A percentile compares a stretch with the other conserved stretches of the same genome.
Conservation (phyloP, 2,888 invertebrate genomes). For the Thereva unica region DNA sequence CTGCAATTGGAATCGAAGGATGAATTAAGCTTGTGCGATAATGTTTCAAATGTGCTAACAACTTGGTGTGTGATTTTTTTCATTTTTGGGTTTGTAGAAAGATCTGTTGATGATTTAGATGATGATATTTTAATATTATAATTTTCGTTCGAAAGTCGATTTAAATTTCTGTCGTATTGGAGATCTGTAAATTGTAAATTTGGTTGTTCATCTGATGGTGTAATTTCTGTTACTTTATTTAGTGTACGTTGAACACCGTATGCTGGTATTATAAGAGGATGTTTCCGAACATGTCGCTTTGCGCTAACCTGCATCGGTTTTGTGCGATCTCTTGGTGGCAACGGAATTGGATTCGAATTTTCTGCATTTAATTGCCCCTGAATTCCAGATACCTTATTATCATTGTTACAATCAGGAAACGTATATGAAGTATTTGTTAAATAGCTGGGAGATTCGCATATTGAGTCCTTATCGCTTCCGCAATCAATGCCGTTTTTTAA, state of each 20-base stretch:
- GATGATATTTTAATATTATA: slow-evolving; percentile 29
- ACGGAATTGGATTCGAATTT: slow-evolving; percentile 69
- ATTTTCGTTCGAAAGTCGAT: slow-evolving; percentile 33
- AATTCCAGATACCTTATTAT: slow-evolving; percentile 11
- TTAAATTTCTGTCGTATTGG: slow-evolving; percentile 35
- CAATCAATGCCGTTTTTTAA: slow-evolving; percentile 29
- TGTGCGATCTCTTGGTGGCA: slow-evolving; percentile 76
- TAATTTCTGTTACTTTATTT: slow-evolving; percentile 62
- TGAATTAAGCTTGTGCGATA: neutral
- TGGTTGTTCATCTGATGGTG: slow-evolving; percentile 53
- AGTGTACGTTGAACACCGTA: slow-evolving; percentile 66
- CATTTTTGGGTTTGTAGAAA: slow-evolving; percentile 31
- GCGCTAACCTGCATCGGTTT: slow-evolving; percentile 65
- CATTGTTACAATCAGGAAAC: slow-evolving; percentile 49
- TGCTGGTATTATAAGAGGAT: slow-evolving; percentile 77
- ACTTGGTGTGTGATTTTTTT: slow-evolving; percentile 32
- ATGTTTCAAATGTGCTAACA: slow-evolving; percentile 4
- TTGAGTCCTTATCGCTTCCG: slow-evolving; percentile 44
- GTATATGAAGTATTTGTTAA: slow-evolving; percentile 53
- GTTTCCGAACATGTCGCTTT: slow-evolving; percentile 77
- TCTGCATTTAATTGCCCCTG: neutral
- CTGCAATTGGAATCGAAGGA: slow-evolving; percentile 10
- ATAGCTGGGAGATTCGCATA: slow-evolving; percentile 58
- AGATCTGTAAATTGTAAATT: slow-evolving; percentile 41
- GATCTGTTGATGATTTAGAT: neutral